Evolutionary conservation across 2,888 invertebrate species (phyloP).

Genomic region (Octodonta nipae): DNA sequence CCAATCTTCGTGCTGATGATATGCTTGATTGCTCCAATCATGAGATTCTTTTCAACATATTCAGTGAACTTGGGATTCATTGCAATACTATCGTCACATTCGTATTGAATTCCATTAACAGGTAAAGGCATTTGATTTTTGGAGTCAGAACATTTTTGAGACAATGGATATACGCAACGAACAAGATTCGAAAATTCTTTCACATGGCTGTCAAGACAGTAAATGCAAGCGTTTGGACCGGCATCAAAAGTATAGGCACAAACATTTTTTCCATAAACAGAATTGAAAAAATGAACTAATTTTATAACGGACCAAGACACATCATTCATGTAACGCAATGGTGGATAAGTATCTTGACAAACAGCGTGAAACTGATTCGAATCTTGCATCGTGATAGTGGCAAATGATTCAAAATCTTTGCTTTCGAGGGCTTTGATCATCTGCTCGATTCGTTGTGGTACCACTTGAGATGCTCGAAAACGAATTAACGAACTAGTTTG

Average conservation of each 20-base stretch:
- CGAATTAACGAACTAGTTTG: conserved; percentile 72
- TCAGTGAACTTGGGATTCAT: no score
- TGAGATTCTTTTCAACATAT: no score
- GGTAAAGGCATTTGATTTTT: no score
- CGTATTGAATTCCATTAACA: no score
- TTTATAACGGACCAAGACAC: conserved; percentile 67
- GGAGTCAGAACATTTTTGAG: no score
- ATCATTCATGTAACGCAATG: conserved; percentile 84
- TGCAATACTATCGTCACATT: no score
- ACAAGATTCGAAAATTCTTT: conserved; percentile 53
- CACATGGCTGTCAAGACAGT: conserved; percentile 63
- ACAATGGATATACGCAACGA: conserved; percentile 61
- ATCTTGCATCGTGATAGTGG: conserved; percentile 88
- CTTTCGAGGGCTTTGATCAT: conserved; percentile 47
- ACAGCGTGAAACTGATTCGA: conserved; percentile 95
- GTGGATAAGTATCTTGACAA: conserved; percentile 86
- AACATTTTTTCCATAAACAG: no score
- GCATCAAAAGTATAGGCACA: conserved; percentile 99
- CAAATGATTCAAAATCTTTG: conserved; percentile 70
- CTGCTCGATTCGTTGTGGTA: conserved; percentile 54
- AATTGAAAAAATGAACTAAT: conserved; percentile 69
- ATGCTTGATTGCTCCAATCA: no score
- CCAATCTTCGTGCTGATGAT: no score
- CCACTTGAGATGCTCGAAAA: conserved; percentile 55
- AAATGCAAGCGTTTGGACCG: conserved; percentile 90